Evolutionary conservation across 2,113 vertebrate genomes (phyloP).

Genomic region (Panthera tigris): DNA sequence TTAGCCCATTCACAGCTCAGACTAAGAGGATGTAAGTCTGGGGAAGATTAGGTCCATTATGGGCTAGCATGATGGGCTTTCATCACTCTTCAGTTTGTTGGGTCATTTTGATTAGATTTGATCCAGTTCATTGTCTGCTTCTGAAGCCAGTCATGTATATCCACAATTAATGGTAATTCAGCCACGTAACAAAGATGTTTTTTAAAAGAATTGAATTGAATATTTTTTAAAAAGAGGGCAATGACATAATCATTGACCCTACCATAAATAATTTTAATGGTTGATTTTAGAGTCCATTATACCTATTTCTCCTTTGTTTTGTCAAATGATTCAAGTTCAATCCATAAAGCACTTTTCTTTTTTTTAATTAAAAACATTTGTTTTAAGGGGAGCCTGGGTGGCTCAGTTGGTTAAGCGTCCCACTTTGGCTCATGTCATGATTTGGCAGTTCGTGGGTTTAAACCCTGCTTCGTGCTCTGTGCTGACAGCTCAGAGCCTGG

Average conservation of each 20-base stretch:
- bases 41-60: neutral
- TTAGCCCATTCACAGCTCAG: neutral
- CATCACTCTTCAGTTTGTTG: neutral
- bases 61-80: neutral
- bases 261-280: neutral
- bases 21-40: neutral
- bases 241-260: neutral
- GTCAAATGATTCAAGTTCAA: neutral
- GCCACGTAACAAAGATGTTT: neutral
- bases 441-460: too few relatives aligned
- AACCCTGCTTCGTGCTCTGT: too few relatives aligned
- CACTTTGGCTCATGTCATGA: too few relatives aligned
- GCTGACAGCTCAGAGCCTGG: too few relatives aligned
- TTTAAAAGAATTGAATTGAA: constrained; percentile 40
- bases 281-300: constrained; percentile 23
- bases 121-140: neutral
- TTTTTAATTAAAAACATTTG: too few relatives aligned
- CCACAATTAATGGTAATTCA: neutral
- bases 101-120: neutral
- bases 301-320: neutral
- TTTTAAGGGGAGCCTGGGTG: too few relatives aligned
- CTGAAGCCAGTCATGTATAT: neutral
- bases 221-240: neutral
- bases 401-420: too few relatives aligned
- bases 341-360: constrained; percentile 19